Base-by-base conservation (phyloP, 2,888 invertebrate genomes). In the Trileptium ribeirensis region DNA sequence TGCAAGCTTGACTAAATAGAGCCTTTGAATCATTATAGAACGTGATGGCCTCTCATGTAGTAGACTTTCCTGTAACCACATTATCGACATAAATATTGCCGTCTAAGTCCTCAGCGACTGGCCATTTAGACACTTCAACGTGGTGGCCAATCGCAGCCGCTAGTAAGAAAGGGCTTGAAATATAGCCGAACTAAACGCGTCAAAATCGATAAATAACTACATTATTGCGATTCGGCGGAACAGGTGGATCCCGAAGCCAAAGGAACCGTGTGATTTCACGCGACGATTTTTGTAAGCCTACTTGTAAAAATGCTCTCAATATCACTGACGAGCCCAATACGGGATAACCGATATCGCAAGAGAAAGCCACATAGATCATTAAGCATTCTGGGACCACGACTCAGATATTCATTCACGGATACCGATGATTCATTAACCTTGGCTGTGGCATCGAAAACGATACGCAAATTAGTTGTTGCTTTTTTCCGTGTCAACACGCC, bases 371-470 rank as follows among this genome's bases (percentile, higher is more conserved):
- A 75, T n/a, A 84, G 36, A 78, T 79, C 67, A 39, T 78, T 81
- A 8, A 81, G 74, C n/a, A 83, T 79, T 24, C 34, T 70, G 8
- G 83, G 84, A 24, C 84, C 84, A 19, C 80, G 39, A 70, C 83
- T 82, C 3, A 83, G 40, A 74, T 82, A 84, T 67, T 84, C 83
- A 82, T 84, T 84, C 29, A 84, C 74, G 19, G 78, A 78, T 1
- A 74, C 19, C 1, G 67, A 80, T 75, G 81, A 74, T 0, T 2
- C 24, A 74, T 79, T 81, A n/a, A 31, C 34, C 39, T 67, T 78
- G 0, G 78, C 80, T 0, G 82, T 82, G 1, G 82, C 86, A 81
- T 86, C 86, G 77, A 80, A 86, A 15, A 86, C 85, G 33, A 83
- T 79, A 3, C 85, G 40, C 3, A 86, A 38, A 74, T 86, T 86